These are phyloP conservation scores for Chascanopsetta lugubris DNA, from an alignment of 2,113 vertebrate genomes.

Conservation along the genomic window DNA sequence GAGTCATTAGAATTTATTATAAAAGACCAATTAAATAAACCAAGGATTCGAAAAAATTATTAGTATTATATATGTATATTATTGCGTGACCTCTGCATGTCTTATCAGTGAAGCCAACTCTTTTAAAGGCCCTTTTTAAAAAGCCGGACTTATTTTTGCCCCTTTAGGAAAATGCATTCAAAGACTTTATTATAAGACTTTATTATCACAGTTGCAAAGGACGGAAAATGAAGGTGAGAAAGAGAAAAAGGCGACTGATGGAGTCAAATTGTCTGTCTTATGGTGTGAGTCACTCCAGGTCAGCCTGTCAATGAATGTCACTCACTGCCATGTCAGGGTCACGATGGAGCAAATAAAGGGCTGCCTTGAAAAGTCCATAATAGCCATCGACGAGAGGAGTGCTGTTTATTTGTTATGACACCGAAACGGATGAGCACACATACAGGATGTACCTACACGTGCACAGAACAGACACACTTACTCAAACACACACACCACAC, in stretches of 20 bases:
- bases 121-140: constrained; percentile 36
- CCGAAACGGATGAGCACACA: constrained; percentile 10
- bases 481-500: neutral
- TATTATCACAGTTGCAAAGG: constrained; percentile 20
- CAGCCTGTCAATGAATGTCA: constrained; percentile 64
- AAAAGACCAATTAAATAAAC: neutral
- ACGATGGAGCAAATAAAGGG: constrained; percentile 57
- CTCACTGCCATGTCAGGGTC: constrained; percentile 67
- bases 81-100: too few species aligned
- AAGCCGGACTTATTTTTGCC: constrained; percentile 11
- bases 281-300: constrained; percentile 48
- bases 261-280: constrained; percentile 42
- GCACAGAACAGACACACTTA: constrained; percentile 5
- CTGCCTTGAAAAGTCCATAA: constrained; percentile 60
- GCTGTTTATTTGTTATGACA: constrained; percentile 66
- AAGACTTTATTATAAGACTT: neutral
- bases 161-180: constrained; percentile 2
- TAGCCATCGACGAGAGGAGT: constrained; percentile 53
- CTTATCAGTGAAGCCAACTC: constrained; percentile 11
- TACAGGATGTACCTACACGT: constrained; percentile 16
- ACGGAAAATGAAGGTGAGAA: constrained; percentile 30
- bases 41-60: neutral
- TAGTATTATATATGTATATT: neutral
- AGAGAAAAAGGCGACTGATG: constrained; percentile 27
- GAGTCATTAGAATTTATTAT: neutral